These are phyloP conservation scores for Cyprinodon tularosa DNA, from an alignment of 2,113 vertebrate species.

Conservation along the genomic window DNA sequence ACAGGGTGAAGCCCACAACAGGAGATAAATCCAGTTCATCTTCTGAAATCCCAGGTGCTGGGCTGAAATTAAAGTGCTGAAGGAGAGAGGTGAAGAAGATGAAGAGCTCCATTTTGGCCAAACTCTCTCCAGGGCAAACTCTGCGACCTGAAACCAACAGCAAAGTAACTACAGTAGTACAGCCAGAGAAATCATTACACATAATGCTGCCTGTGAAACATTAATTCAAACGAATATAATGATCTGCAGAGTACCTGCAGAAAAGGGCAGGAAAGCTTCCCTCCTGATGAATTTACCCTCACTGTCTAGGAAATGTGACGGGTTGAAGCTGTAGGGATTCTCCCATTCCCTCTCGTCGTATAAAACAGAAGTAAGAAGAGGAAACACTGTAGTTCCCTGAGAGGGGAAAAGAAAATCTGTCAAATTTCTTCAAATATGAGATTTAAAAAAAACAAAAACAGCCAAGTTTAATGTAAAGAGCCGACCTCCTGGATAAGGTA, in stretches of 20 bases:
- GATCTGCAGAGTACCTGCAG: constrained; percentile 67
- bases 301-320: constrained; percentile 73
- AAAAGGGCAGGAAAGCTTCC: constrained; percentile 78
- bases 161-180: no score
- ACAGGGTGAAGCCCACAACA: constrained; percentile 45
- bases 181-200: no score
- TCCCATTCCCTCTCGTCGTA: constrained; percentile 75
- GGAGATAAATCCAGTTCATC: constrained; percentile 79
- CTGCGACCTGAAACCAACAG: constrained; percentile 70
- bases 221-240: no score
- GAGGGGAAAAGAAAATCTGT: background rate
- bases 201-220: no score
- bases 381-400: constrained; percentile 72
- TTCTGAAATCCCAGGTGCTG: constrained; percentile 69
- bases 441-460: background rate
- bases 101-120: constrained; percentile 84
- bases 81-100: constrained; percentile 82
- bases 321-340: constrained; percentile 71
- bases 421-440: background rate
- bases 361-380: constrained; percentile 73
- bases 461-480: background rate
- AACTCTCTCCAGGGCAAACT: constrained; percentile 75
- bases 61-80: constrained; percentile 79
- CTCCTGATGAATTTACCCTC: constrained; percentile 67
- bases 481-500: constrained; percentile 51